Conservation (phyloP, 2,113 vertebrate species). For the Vombatus ursinus region DNA sequence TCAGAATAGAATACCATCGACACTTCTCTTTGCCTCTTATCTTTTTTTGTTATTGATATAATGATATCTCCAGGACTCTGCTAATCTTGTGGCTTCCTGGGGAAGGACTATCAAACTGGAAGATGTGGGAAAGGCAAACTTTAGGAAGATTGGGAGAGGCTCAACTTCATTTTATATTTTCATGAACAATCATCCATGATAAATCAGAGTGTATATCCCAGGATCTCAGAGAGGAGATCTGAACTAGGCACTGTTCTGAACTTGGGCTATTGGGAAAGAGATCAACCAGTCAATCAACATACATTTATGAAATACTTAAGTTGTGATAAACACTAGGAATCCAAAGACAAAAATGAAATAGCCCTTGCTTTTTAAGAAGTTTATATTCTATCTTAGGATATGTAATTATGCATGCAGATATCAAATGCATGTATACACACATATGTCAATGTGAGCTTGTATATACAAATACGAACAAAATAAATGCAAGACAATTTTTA, state of each 20-base stretch:
- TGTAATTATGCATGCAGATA: neutral
- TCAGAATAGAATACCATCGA: neutral
- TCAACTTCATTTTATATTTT: conserved; percentile 49
- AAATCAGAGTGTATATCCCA: conserved; percentile 56
- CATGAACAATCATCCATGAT: conserved; percentile 25
- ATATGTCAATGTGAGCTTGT: neutral
- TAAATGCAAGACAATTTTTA: neutral
- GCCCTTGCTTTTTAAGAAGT: neutral
- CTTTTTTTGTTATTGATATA: conserved; percentile 12
- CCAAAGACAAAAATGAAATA: neutral
- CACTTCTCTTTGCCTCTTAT: neutral
- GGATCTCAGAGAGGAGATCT: conserved; percentile 32
- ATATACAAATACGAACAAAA: neutral
- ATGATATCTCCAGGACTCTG: neutral
- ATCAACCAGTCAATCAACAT: neutral
- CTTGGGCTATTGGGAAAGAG: neutral
- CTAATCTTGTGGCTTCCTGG: neutral
- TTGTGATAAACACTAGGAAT: neutral
- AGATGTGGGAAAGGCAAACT: conserved; percentile 44
- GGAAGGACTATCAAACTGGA: neutral
- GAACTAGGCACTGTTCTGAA: conserved; percentile 28
- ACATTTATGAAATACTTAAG: neutral
- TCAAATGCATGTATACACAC: neutral
- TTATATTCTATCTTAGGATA: neutral
- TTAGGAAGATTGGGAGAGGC: conserved; percentile 59